These are phyloP conservation scores for Cottoperca gobio DNA, from an alignment of 2,797 vertebrate genomes.

Conservation along the genomic window DNA sequence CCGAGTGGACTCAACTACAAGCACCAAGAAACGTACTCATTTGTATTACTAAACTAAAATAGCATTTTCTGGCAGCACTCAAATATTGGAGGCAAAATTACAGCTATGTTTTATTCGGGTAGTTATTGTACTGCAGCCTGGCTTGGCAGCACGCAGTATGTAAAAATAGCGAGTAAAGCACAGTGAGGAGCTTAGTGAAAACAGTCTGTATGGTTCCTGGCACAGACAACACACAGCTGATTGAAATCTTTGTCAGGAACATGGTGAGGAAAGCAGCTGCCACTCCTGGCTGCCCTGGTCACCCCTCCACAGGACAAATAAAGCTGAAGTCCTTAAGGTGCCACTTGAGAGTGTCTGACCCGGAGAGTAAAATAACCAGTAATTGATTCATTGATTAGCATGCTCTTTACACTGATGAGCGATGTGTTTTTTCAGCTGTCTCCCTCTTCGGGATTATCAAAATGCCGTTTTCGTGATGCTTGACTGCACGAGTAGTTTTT, in stretches of 20 bases:
- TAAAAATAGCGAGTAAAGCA: constrained; percentile 27
- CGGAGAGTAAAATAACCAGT: constrained; percentile 34
- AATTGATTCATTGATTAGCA: constrained; percentile 55
- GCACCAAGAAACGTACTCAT: neutral
- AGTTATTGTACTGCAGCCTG: constrained; percentile 12
- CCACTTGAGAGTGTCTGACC: constrained; percentile 47
- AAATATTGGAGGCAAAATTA: neutral
- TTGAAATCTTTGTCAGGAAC: constrained; percentile 50
- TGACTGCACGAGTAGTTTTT: constrained; percentile 27
- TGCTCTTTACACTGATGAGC: constrained; percentile 44
- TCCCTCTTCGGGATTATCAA: constrained; percentile 33
- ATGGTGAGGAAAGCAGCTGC: constrained; percentile 42
- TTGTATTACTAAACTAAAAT: neutral
- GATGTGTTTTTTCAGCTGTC: constrained; percentile 31
- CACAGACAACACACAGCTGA: constrained; percentile 33
- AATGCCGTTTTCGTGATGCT: constrained; percentile 35
- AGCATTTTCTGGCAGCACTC: neutral
- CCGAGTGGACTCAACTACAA: neutral
- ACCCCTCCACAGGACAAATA: constrained; percentile 46
- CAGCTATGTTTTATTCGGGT: neutral
- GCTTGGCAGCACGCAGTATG: neutral
- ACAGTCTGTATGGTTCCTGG: constrained; percentile 28
- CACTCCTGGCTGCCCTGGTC: constrained; percentile 44
- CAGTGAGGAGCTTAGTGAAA: constrained; percentile 25
- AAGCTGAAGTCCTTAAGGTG: constrained; percentile 45